These are phyloP conservation scores for Camptogramma bilineatum DNA, from an alignment of 2,888 invertebrate genomes.

Conservation along the genomic window DNA sequence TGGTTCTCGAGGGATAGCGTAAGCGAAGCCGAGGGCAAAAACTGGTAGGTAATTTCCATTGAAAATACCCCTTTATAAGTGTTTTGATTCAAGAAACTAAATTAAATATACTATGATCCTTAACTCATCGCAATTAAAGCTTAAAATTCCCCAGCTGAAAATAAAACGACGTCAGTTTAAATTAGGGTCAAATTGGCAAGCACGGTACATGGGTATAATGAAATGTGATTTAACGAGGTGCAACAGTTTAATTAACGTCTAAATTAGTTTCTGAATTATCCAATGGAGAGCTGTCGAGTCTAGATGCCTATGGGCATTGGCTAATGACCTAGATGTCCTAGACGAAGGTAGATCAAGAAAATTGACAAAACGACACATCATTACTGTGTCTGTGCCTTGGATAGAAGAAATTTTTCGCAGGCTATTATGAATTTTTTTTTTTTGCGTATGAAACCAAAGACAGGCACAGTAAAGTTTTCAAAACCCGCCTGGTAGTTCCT, in stretches of 20 bases:
- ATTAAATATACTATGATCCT: not conserved
- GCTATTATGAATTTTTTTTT: too few relatives aligned
- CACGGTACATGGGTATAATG: constrained; percentile 6
- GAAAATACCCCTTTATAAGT: not conserved
- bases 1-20: too few relatives aligned
- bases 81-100: not conserved
- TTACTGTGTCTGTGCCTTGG: too few relatives aligned
- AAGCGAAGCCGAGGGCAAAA: not conserved
- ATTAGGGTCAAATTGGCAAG: constrained; percentile 17
- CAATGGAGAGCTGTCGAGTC: not conserved
- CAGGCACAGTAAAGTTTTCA: too few relatives aligned
- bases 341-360: not conserved
- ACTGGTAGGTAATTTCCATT: not conserved
- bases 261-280: constrained; percentile 25
- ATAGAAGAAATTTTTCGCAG: too few relatives aligned
- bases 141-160: not conserved
- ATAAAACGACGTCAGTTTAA: constrained; percentile 5
- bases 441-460: too few relatives aligned
- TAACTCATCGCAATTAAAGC: not conserved
- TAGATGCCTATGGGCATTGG: not conserved
- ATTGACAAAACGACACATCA: not conserved
- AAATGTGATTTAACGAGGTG: constrained; percentile 20
- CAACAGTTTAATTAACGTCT: constrained; percentile 26
- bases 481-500: too few relatives aligned
- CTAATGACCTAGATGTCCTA: not conserved